phyloP scores from a whole-genome alignment of 37 sponge, comb jelly and placozoan genomes.

The Mnemiopsis leidyi region DNA sequence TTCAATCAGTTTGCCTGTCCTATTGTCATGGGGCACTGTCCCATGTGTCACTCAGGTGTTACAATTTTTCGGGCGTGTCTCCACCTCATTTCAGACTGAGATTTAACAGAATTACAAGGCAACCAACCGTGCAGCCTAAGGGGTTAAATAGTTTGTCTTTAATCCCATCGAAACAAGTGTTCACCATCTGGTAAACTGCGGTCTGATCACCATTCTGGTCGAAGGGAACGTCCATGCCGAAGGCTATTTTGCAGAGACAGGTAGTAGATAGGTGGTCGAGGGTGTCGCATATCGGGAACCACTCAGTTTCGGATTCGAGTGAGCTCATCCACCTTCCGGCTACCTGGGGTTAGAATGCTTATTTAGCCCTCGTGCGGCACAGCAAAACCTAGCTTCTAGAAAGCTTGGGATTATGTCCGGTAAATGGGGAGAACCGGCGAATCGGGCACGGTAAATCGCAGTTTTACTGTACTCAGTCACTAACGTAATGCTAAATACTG shows the following conservation, averaged over 20 bases:
- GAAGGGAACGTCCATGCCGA: conserved; percentile 31
- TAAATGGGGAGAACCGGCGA: too few species aligned
- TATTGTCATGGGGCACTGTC: too few species aligned
- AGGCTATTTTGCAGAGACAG: conserved; percentile 19
- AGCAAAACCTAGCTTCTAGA: too few species aligned
- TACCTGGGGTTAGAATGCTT: neutral
- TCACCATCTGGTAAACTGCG: neutral
- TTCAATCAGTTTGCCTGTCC: neutral
- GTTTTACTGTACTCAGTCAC: too few species aligned
- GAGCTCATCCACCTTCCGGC: neutral
- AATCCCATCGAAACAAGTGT: neutral
- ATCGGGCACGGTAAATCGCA: too few species aligned
- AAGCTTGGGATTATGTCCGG: too few species aligned
- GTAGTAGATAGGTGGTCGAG: neutral
- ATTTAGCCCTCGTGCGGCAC: too few species aligned
- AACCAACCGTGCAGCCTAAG: conserved; percentile 29
- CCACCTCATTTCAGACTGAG: neutral
- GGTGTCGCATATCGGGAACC: neutral
- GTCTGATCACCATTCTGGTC: neutral
- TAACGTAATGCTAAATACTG: too few species aligned
- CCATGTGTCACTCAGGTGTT: neutral
- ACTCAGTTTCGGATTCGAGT: neutral
- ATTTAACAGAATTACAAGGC: neutral
- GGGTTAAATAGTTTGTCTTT: conserved; percentile 36
- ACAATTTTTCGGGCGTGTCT: neutral